These are phyloP conservation scores for Neodontobutis hainanensis DNA, from an alignment of 2,113 vertebrate species.

Conservation along the genomic window DNA sequence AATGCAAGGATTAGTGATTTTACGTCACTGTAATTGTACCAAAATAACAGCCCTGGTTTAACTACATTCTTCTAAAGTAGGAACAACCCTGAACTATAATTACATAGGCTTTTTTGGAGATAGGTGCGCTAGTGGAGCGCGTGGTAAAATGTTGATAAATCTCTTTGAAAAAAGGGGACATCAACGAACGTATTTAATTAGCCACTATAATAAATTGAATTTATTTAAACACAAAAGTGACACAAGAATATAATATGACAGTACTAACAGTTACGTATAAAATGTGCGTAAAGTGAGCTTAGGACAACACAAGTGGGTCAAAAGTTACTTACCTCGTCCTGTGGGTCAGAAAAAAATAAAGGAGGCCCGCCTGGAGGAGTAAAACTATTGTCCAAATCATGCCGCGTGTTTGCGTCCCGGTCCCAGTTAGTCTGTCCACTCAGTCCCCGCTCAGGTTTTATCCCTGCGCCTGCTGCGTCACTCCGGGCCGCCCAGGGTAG, in stretches of 20 bases:
- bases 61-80: not conserved
- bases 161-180: no score
- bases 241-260: not conserved
- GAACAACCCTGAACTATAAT: no score
- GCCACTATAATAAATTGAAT: no score
- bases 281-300: not conserved
- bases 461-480: not conserved
- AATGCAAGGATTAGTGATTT: not conserved
- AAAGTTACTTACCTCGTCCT: slow-evolving; percentile 65
- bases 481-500: not conserved
- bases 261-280: not conserved
- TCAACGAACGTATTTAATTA: no score
- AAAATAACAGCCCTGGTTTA: slow-evolving; percentile 5
- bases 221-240: no score
- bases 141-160: no score
- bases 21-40: not conserved
- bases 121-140: no score
- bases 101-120: no score
- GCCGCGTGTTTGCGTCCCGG: slow-evolving; percentile 20
- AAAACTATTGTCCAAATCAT: slow-evolving; percentile 75
- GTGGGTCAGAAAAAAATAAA: slow-evolving; percentile 64
- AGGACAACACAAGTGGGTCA: no score
- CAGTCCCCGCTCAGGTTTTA: slow-evolving; percentile 7
- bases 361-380: slow-evolving; percentile 53
- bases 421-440: not conserved